phyloP scores from a whole-genome alignment of 37 sponge, comb jelly and placozoan species.

The Eunapius fragilis region DNA sequence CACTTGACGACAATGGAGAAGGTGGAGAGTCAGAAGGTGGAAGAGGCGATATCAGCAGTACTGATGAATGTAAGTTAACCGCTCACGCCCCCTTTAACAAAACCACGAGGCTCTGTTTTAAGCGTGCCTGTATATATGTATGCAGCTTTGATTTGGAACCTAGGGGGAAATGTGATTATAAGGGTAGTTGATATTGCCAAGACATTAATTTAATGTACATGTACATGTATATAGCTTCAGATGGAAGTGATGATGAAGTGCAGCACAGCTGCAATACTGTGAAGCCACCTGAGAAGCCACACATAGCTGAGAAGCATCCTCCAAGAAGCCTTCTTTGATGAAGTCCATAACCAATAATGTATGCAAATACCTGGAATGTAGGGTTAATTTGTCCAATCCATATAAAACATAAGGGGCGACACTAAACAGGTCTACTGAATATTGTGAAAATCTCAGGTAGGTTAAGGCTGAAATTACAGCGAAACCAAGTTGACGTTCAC shows the following conservation, averaged over 20 bases:
- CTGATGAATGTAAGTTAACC: too few relatives aligned
- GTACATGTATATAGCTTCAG: not conserved
- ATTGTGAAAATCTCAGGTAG: not conserved
- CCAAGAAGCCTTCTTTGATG: not conserved
- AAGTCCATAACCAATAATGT: not conserved
- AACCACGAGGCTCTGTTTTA: not conserved
- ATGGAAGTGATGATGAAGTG: not conserved
- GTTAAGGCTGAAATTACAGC: too few relatives aligned
- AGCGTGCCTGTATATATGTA: not conserved
- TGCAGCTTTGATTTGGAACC: not conserved
- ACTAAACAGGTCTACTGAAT: not conserved
- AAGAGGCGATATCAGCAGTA: too few relatives aligned
- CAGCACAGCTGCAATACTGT: not conserved
- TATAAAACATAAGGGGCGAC: not conserved
- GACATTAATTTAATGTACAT: not conserved
- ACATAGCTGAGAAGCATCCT: not conserved
- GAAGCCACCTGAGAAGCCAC: not conserved
- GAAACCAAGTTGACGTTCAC: too few relatives aligned
- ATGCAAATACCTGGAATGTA: not conserved
- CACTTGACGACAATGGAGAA: too few relatives aligned
- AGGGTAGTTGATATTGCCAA: not conserved
- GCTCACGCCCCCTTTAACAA: not conserved
- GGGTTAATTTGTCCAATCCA: not conserved
- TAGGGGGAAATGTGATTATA: not conserved
- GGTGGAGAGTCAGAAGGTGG: too few relatives aligned